phyloP scores from a whole-genome alignment of 2,888 invertebrate genomes.

The Penaeus monodon region DNA sequence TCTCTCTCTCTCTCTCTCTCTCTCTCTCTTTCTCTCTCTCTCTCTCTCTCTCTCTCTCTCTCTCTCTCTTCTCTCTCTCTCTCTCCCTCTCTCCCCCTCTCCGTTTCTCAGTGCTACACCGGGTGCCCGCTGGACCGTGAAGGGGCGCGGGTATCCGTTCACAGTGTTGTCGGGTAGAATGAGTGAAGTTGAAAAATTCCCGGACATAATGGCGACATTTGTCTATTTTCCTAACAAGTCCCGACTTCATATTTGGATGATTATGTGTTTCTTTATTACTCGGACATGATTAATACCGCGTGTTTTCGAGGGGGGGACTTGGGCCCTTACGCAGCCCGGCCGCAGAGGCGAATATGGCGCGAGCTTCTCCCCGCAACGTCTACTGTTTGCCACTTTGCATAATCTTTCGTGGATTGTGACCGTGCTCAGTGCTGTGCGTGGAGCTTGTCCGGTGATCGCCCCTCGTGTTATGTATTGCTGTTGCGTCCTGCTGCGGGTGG shows the following conservation, averaged over 20 bases:
- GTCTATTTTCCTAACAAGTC: slow-evolving; percentile 3
- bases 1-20: neutral
- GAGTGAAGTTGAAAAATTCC: neutral
- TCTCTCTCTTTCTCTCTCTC: neutral
- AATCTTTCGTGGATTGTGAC: too few species aligned
- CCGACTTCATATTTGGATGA: slow-evolving; percentile 17
- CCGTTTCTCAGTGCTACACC: neutral
- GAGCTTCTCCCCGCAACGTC: neutral
- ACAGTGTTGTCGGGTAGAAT: neutral
- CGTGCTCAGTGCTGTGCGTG: too few species aligned
- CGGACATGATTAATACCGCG: slow-evolving; percentile 1
- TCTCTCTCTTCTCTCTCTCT: neutral
- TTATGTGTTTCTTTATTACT: slow-evolving; percentile 19
- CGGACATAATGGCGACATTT: neutral
- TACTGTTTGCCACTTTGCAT: too few species aligned
- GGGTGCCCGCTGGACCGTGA: neutral
- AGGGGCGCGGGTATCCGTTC: neutral
- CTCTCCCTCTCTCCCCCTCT: neutral
- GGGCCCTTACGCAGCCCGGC: too few species aligned
- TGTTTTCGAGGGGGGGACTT: neutral
- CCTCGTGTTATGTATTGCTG: too few species aligned
- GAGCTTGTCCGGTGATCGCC: too few species aligned
- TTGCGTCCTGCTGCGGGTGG: too few species aligned
- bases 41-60: neutral
- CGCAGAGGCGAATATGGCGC: neutral